Conservation (phyloP, 2,113 vertebrate species). For the Pao palembangensis region DNA sequence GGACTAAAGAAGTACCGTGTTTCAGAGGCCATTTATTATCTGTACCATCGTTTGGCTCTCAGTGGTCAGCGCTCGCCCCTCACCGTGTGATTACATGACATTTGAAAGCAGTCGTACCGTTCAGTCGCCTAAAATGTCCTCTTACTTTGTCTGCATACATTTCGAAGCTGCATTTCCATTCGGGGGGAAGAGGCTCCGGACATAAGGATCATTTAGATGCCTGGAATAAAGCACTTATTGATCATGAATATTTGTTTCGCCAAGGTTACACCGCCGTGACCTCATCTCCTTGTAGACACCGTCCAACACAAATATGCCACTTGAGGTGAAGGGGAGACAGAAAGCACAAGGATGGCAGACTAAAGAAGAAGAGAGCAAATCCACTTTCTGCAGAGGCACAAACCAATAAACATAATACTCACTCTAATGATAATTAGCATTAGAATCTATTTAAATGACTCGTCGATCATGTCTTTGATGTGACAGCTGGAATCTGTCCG, state of each 20-base stretch:
- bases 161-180: slow-evolving; percentile 51
- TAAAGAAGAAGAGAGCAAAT: slow-evolving; percentile 14
- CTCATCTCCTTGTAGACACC: slow-evolving; percentile 67
- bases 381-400: slow-evolving; percentile 12
- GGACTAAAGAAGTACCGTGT: slow-evolving; percentile 71
- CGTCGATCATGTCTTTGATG: too few relatives aligned
- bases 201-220: slow-evolving; percentile 72
- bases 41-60: slow-evolving; percentile 66
- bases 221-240: slow-evolving; percentile 74
- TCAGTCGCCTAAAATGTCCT: slow-evolving; percentile 68
- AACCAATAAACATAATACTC: background rate
- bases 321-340: slow-evolving; percentile 56
- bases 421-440: too few relatives aligned
- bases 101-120: slow-evolving; percentile 68
- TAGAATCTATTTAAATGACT: too few relatives aligned
- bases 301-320: slow-evolving; percentile 63
- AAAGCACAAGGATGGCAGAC: slow-evolving; percentile 29
- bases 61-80: slow-evolving; percentile 56
- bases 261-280: slow-evolving; percentile 73
- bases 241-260: slow-evolving; percentile 79
- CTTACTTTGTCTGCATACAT: slow-evolving; percentile 68
- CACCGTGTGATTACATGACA: slow-evolving; percentile 73
- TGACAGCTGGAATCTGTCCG: too few relatives aligned
- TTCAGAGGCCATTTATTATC: slow-evolving; percentile 73
- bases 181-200: slow-evolving; percentile 34